These are phyloP conservation scores for Thripadectes ignobilis DNA, from an alignment of 2,797 vertebrate species.

Conservation along the genomic window DNA sequence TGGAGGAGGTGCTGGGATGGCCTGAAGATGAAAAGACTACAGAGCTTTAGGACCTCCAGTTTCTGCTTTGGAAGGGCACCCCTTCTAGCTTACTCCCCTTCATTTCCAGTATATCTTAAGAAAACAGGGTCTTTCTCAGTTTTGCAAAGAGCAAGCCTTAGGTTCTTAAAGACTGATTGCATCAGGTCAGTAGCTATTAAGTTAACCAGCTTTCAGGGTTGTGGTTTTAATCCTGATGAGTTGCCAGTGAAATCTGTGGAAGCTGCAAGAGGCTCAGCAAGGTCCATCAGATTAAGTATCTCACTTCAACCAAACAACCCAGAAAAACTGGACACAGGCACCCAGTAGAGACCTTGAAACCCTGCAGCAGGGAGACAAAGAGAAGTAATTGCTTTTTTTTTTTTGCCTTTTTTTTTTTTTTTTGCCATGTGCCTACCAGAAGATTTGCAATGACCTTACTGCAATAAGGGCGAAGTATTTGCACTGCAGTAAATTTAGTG, in stretches of 20 bases:
- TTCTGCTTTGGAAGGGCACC: background rate
- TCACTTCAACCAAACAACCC: background rate
- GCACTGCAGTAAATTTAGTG: background rate
- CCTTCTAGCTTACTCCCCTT: background rate
- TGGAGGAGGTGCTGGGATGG: background rate
- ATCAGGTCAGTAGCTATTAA: background rate
- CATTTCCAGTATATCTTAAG: background rate
- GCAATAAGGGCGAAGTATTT: background rate
- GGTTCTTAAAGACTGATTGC: background rate
- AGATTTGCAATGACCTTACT: conserved; percentile 11
- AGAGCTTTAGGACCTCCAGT: background rate
- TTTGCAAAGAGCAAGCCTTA: background rate
- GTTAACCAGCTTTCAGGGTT: background rate
- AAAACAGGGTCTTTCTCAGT: background rate
- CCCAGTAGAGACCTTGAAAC: background rate
- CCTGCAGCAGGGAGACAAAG: background rate
- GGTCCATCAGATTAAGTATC: background rate
- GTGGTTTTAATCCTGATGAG: background rate
- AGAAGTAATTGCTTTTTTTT: background rate
- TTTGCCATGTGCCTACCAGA: background rate
- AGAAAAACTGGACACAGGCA: background rate
- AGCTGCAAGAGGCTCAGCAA: background rate
- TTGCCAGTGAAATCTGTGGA: background rate
- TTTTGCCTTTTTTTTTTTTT: background rate
- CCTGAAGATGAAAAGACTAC: background rate